phyloP scores from a whole-genome alignment of 2,888 invertebrate genomes.

The Eupithecia tripunctaria region DNA sequence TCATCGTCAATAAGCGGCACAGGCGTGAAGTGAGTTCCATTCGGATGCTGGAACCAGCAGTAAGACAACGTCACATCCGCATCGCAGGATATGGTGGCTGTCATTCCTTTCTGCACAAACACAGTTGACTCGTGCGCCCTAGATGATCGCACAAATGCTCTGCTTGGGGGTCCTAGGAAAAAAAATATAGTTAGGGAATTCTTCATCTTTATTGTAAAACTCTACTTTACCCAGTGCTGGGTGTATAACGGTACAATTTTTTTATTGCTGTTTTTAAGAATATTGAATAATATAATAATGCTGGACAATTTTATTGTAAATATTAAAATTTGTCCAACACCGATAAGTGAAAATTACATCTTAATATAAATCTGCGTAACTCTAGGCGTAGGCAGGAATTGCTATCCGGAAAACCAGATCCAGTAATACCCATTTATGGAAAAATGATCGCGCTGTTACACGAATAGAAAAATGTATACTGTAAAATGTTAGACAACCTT shows the following conservation, averaged over 20 bases:
- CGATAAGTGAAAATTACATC: background rate
- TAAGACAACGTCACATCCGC: constrained; percentile 68
- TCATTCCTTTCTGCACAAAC: constrained; percentile 61
- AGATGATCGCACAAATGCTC: background rate
- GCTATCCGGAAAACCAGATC: too few species aligned
- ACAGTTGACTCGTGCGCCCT: constrained; percentile 44
- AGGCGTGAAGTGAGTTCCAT: constrained; percentile 72
- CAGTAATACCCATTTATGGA: too few species aligned
- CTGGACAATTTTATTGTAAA: background rate
- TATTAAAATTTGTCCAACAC: background rate
- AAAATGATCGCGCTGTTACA: too few species aligned
- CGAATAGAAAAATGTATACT: too few species aligned
- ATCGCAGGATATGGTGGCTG: constrained; percentile 66
- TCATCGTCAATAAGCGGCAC: constrained; percentile 51
- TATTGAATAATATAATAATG: too few species aligned
- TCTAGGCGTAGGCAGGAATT: background rate
- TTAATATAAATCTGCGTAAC: background rate
- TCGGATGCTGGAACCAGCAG: constrained; percentile 79
- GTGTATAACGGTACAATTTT: background rate
- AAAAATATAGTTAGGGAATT: background rate
- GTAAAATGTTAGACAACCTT: too few species aligned
- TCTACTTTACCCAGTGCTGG: background rate
- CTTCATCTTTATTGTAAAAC: background rate
- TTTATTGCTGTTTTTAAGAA: background rate
- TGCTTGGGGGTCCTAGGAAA: background rate